Evolutionary conservation across 2,888 invertebrate species (phyloP).

Genomic region (Syritta pipiens): DNA sequence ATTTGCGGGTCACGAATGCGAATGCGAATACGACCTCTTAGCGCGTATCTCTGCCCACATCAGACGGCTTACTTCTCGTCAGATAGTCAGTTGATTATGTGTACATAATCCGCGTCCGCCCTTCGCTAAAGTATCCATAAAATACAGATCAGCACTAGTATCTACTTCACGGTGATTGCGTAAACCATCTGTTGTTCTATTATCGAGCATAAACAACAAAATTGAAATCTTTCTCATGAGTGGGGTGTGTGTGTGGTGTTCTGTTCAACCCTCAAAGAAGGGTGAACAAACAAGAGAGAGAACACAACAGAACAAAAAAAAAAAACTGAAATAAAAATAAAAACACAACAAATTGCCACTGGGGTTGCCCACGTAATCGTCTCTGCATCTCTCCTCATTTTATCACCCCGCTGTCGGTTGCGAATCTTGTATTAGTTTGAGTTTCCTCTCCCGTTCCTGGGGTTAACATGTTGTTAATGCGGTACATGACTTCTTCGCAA

Average conservation of each 20-base stretch:
- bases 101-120: no score
- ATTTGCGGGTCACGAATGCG: no score
- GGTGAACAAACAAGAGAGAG: slow-evolving; percentile 15
- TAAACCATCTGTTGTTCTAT: slow-evolving; percentile 74
- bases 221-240: slow-evolving; percentile 56
- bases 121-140: not conserved
- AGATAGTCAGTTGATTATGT: no score
- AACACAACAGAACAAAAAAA: slow-evolving; percentile 74
- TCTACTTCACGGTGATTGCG: slow-evolving; percentile 74
- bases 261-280: slow-evolving; percentile 20
- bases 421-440: slow-evolving; percentile 69
- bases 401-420: slow-evolving; percentile 61
- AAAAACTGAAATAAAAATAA: slow-evolving; percentile 77
- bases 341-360: slow-evolving; percentile 79
- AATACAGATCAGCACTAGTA: slow-evolving; percentile 15
- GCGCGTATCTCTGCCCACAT: no score
- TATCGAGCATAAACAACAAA: slow-evolving; percentile 71
- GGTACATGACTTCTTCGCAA: slow-evolving; percentile 73
- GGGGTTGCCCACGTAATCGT: slow-evolving; percentile 80
- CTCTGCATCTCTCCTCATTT: slow-evolving; percentile 75
- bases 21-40: no score
- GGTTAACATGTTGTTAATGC: slow-evolving; percentile 78
- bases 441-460: slow-evolving; percentile 72
- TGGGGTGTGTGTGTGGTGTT: slow-evolving; percentile 3
- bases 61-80: no score